Base-by-base conservation (phyloP, 1,140 invertebrate genomes). In the Penaeus japonicus region DNA sequence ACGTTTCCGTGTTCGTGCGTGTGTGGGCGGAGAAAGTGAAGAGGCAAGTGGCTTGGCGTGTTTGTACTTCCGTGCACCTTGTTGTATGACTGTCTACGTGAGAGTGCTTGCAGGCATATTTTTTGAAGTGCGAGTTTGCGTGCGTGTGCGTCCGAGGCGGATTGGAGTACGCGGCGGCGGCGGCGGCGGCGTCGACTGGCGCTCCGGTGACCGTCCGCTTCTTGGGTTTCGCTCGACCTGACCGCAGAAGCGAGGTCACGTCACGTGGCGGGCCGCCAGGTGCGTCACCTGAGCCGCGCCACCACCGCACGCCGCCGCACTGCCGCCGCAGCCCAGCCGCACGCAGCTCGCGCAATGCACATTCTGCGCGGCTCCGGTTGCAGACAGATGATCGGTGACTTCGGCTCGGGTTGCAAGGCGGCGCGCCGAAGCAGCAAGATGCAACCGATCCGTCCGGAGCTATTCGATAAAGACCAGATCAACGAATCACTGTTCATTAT, bases 331-430 rank as follows among this genome's bases (percentile, higher is more conserved):
- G n/a, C 75, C 35, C 75, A 20, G 18, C 75, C 75, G 75, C 75
- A 53, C 75, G n/a, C 5, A 18, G 54, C 20, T 47, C 54, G 35
- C 35, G 75, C 35, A 24, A 24, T 22, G 54, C 22, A 81, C 88
- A 79, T 35, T 89, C 78, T 20, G 89, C 83, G 5, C 0, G 20
- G 54, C 77, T 78, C 81, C 89, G 53, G 35, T 78, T 35, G 18
- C n/a, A n/a, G 18, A 47, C n/a, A 24, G 75, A 35, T 35, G 39
- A 78, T 78, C n/a, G 22, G 75, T 35, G 54, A 53, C 75, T 2
- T 4, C 18, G 18, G 20, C 75, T 53, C 54, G n/a, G 39, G 39
- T 78, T 78, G 75, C 39, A 35, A 22, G 75, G 0, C 75, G 75
- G 39, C 2, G 5, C 2, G 39, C 5, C 39, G 39, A 47, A 12